Evolutionary conservation across 2,888 invertebrate genomes (phyloP).

Genomic region (Melanotus villosus): DNA sequence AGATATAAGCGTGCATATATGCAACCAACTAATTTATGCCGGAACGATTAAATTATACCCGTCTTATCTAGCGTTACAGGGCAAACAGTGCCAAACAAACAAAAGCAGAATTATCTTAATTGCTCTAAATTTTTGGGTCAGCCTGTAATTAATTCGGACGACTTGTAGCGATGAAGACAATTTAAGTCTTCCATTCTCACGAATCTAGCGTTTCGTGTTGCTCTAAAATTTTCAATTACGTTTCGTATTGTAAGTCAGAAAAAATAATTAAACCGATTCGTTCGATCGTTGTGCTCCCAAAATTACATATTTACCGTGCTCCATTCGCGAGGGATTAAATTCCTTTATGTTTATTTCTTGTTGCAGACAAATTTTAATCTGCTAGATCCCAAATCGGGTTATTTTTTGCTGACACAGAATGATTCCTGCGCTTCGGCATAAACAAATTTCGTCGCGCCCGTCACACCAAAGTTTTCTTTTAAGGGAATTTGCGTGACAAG

Average conservation of each 20-base stretch:
- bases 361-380: slow-evolving; percentile 27
- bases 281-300: slow-evolving; percentile 7
- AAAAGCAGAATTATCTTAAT: slow-evolving; percentile 1
- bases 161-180: not conserved
- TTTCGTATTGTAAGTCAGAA: slow-evolving; percentile 4
- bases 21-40: too few relatives aligned
- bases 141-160: not conserved
- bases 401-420: slow-evolving; percentile 25
- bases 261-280: slow-evolving; percentile 18
- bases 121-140: slow-evolving; percentile 10
- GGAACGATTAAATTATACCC: not conserved
- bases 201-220: not conserved
- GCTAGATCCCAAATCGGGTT: not conserved
- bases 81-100: not conserved
- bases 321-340: not conserved
- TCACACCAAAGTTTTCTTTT: slow-evolving; percentile 33
- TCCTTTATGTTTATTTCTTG: slow-evolving; percentile 1
- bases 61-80: not conserved
- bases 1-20: not conserved
- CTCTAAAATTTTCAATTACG: slow-evolving; percentile 2
- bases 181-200: not conserved
- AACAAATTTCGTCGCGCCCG: slow-evolving; percentile 11
- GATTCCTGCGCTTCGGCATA: slow-evolving; percentile 17
- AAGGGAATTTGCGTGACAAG: slow-evolving; percentile 35
- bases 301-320: slow-evolving; percentile 10